These are phyloP conservation scores for Corbicula japonica DNA, from an alignment of 2,888 invertebrate species.

Conservation along the genomic window DNA sequence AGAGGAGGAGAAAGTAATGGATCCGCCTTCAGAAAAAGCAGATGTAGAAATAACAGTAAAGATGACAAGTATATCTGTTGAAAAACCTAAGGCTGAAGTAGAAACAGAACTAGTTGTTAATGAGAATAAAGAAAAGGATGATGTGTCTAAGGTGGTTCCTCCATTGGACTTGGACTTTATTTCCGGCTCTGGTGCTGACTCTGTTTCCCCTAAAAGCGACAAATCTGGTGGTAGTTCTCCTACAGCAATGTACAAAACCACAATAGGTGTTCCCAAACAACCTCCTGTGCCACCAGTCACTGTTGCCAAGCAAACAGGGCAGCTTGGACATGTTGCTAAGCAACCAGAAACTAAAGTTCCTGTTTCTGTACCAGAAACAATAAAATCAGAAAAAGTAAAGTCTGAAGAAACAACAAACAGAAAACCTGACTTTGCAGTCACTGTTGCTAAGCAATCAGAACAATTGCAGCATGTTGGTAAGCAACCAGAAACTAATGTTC, in stretches of 20 bases:
- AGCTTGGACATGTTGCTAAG: too few species aligned
- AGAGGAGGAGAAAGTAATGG: not conserved
- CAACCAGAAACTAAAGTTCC: too few species aligned
- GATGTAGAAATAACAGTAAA: conserved; percentile 12
- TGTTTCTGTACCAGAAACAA: not conserved
- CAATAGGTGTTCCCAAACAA: conserved; percentile 55
- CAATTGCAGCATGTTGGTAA: too few species aligned
- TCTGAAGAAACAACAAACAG: not conserved
- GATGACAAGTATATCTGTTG: conserved; percentile 54
- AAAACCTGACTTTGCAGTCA: not conserved
- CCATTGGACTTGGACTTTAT: conserved; percentile 42
- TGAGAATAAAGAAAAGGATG: not conserved
- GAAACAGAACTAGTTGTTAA: not conserved
- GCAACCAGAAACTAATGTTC: not conserved
- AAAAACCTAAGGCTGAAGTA: conserved; percentile 30
- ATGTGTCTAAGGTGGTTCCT: conserved; percentile 28
- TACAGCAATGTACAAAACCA: conserved; percentile 61
- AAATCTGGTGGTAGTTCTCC: conserved; percentile 21
- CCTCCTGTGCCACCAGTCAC: too few species aligned
- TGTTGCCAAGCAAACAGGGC: too few species aligned
- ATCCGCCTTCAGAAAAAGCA: conserved; percentile 7
- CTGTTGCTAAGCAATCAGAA: conserved; percentile 1
- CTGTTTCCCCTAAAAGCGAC: conserved; percentile 42
- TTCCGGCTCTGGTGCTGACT: conserved; percentile 14
- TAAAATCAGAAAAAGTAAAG: not conserved